Percentiles rank a stretch among this genome's conserved stretches.
These are phyloP conservation scores for Caretta caretta DNA, from an alignment of 2,113 vertebrate species.

Conservation along the genomic window DNA sequence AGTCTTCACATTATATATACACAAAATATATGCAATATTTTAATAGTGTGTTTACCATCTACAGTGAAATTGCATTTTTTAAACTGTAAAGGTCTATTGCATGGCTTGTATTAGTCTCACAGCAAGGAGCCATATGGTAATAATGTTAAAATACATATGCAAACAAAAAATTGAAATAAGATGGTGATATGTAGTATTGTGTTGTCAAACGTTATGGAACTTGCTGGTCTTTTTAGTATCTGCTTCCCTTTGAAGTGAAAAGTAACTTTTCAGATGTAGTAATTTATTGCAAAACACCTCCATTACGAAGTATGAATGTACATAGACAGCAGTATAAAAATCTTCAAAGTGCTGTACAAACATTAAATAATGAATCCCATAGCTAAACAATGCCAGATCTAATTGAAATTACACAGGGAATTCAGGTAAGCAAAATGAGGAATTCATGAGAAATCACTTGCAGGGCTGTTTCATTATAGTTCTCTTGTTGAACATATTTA, in stretches of 20 bases:
- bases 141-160: neutral
- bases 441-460: neutral
- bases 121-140: neutral
- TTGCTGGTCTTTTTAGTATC: neutral
- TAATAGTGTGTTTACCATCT: too few species aligned
- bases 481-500: neutral
- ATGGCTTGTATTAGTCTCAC: too few species aligned
- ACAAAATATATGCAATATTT: too few species aligned
- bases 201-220: neutral
- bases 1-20: too few species aligned
- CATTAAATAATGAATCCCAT: neutral
- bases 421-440: neutral
- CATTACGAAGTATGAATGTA: neutral
- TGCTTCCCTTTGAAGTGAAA: neutral
- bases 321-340: neutral
- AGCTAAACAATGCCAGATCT: neutral
- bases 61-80: too few species aligned
- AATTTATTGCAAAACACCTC: neutral
- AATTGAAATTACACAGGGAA: neutral
- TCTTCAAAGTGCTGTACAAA: neutral
- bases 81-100: too few species aligned
- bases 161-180: neutral
- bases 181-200: neutral
- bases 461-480: neutral
- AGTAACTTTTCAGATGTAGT: neutral